Base-by-base conservation (phyloP, 2,113 vertebrate species). In the Hypanus sabinus region DNA sequence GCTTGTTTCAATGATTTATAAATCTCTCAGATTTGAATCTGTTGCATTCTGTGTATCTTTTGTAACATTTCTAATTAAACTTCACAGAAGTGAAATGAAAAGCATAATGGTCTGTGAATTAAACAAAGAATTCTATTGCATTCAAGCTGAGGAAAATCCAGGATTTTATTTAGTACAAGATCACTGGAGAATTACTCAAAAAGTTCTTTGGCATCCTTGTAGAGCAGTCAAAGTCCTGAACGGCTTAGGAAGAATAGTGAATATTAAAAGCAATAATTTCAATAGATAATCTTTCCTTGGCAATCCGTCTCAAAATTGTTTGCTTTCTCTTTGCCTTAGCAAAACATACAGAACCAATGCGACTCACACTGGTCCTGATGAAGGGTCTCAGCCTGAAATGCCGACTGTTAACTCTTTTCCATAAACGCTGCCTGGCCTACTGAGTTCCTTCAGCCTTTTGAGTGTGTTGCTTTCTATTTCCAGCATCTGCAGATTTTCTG, bases 1-100 rank as follows among this genome's bases (percentile, higher is more conserved):
- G 20, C 33, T 71, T 92, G 36, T 70, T 92, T 71, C 36, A 24
- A 10, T 92, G 90, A 71, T 92, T 92, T 92, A 71, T 92, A 14
- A 71, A 38, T 71, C 62, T 92, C 33, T 62, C 65, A 92, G 36
- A 92, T 27, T 9, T 11, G 20, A 30, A 71, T 88, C 55, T 27
- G 57, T 2, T 11, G 30, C 27, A 1, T 57, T 60, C 55, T 27
- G 27, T 87, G 27, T 87, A n/a, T 24, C 55, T n/a, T 87, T 5
- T 62, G 55, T 60, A 30, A 46, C 60, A 62, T 88, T n/a, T 88
- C 83, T 88, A 62, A 88, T 88, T 62, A 88, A 33, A 88, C 57
- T 6, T 12, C 55, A 88, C 57, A 88, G n/a, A 92, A 70, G 24
- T 71, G 90, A 92, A 92, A 92, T 70, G 68, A 12, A 65, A 38